Evolutionary conservation across 2,797 vertebrate species (phyloP).

Genomic region (Oreortyx pictus): DNA sequence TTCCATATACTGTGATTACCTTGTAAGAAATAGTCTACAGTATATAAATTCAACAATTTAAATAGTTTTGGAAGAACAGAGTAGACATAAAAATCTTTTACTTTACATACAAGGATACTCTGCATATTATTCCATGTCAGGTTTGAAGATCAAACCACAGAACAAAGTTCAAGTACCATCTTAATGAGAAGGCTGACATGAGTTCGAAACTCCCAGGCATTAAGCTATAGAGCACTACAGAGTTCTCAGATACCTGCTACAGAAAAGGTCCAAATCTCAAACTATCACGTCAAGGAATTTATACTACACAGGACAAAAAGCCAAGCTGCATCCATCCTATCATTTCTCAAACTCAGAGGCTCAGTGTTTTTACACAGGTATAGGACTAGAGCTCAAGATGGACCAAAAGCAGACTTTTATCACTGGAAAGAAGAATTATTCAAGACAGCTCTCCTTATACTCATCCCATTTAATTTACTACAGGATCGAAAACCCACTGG

Average conservation of each 20-base stretch:
- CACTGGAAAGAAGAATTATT: not conserved
- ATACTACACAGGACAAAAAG: not conserved
- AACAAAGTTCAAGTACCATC: not conserved
- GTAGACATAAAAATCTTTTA: not conserved
- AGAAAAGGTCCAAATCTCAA: not conserved
- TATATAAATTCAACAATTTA: not conserved
- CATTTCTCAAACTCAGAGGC: not conserved
- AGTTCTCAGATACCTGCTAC: not conserved
- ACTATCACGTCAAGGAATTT: not conserved
- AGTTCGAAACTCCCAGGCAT: not conserved
- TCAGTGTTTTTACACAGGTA: not conserved
- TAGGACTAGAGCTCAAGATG: not conserved
- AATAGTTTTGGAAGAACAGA: not conserved
- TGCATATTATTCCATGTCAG: not conserved
- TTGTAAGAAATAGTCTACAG: not conserved
- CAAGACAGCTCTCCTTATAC: not conserved
- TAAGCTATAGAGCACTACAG: not conserved
- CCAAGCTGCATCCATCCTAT: not conserved
- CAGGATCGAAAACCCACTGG: accelerated
- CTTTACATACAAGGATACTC: not conserved
- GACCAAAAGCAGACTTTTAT: not conserved
- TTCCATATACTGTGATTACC: not conserved
- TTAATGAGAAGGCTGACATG: not conserved
- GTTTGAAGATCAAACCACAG: not conserved
- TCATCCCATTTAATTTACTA: not conserved